Evolutionary conservation across 2,113 vertebrate genomes (phyloP), one percentile per base, ranked within the genome.

Genomic region (Pipra filicauda): DNA sequence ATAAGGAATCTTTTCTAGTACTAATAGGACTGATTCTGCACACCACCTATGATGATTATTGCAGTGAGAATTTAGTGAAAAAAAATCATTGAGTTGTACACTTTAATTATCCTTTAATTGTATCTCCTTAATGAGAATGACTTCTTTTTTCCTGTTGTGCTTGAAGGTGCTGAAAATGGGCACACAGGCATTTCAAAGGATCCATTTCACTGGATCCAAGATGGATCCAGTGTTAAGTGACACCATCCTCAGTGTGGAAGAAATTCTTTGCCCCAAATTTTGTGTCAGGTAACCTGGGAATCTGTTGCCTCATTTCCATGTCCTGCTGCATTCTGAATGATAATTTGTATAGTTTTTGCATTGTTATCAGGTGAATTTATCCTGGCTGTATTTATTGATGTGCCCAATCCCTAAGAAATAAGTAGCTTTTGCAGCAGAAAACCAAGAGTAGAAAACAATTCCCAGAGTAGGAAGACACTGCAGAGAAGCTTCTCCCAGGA

Each of bases 221-320:
- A 96, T 9, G 97, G 98, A 85, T 98, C 97, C 33, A 96, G 98
- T 75, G 95, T 98, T 74, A 98, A 98, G 74, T 82, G 98, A n/a
- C 91, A 95, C 26, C 98, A 98, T 96, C 98, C 98, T 4, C 96
- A 97, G 48, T 98, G 98, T 46, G 98, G 98, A 88, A 98, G 98
- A 98, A 98, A 98, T 86, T 98, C 98, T 77, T 97, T 98, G 26
- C 98, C 98, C 76, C 98, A 98, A 85, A 98, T 98, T 93, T 98
- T 97, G 58, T 98, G 96, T 83, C 97, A 95, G 97, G 97, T 97
- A 96, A 74, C 41, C 51, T 89, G 55, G 79, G 76, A 81, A 54
- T 70, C 69, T 88, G 12, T 86, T 10, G 9, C 92, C 89, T 95
- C 54, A 69, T 96, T 97, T 95, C 65, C 78, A 78, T 15, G 9